These are phyloP conservation scores for Nomada fabriciana DNA, from an alignment of 2,888 invertebrate species.

Conservation along the genomic window DNA sequence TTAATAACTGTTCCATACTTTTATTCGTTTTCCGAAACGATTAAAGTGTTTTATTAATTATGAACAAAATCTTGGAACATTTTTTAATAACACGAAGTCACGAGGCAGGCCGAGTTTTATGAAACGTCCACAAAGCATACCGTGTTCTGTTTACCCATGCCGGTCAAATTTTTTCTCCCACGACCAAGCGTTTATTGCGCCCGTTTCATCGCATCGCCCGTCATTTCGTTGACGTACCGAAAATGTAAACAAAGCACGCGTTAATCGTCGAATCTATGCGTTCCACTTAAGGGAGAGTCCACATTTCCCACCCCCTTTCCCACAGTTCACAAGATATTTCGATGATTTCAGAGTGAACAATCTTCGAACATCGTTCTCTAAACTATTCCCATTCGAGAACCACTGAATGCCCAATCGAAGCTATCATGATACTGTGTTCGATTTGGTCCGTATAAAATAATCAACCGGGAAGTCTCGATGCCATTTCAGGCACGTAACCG, in stretches of 20 bases:
- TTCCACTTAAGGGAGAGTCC: conserved; percentile 16
- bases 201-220: conserved; percentile 44
- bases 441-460: not conserved
- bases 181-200: conserved; percentile 56
- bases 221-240: conserved; percentile 59
- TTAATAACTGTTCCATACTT: too few relatives aligned
- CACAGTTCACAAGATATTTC: not conserved
- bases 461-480: not conserved
- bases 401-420: not conserved
- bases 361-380: not conserved
- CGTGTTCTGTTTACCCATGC: conserved; percentile 60
- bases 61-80: conserved; percentile 57
- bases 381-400: not conserved
- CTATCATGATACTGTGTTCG: not conserved
- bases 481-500: conserved; percentile 20
- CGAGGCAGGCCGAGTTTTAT: conserved; percentile 38
- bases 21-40: too few relatives aligned
- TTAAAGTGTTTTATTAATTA: too few relatives aligned
- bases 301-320: not conserved
- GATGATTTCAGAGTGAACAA: not conserved
- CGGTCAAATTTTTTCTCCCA: conserved; percentile 45
- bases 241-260: conserved; percentile 21
- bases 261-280: conserved; percentile 45
- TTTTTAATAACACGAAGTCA: conserved; percentile 26
- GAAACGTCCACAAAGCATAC: conserved; percentile 63